Evolutionary conservation across 2,797 vertebrate species (phyloP).

Genomic region (Amblyopsis hoosieri): DNA sequence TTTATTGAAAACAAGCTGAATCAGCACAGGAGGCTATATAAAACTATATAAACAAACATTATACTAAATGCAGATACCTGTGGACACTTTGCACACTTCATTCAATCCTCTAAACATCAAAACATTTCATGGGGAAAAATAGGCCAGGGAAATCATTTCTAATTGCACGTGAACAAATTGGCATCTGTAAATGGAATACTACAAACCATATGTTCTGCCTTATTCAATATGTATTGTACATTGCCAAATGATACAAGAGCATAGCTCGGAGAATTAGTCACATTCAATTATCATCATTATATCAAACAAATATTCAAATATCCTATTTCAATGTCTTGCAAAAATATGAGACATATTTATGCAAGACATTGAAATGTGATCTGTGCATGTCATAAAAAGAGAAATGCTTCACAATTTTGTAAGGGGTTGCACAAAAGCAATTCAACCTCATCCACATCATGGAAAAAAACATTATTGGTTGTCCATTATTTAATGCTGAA

Average conservation of each 20-base stretch:
- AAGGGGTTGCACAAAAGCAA: slow-evolving; percentile 75
- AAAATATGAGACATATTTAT: too few species aligned
- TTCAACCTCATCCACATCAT: slow-evolving; percentile 47
- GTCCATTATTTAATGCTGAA: slow-evolving; percentile 40
- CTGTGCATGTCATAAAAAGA: slow-evolving; percentile 33
- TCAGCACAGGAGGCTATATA: not conserved
- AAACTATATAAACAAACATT: slow-evolving; percentile 37
- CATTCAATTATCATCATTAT: not conserved
- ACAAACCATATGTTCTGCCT: not conserved
- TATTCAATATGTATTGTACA: not conserved
- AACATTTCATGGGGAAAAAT: slow-evolving; percentile 42
- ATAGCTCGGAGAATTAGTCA: not conserved
- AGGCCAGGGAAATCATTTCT: slow-evolving; percentile 25
- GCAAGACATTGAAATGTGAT: slow-evolving; percentile 21
- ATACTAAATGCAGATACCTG: slow-evolving; percentile 18
- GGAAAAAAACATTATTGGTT: slow-evolving; percentile 33
- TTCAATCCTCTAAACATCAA: slow-evolving; percentile 50
- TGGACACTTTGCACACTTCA: slow-evolving; percentile 52
- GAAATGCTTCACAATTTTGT: slow-evolving; percentile 54
- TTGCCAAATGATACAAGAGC: slow-evolving; percentile 17
- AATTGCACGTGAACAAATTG: slow-evolving; percentile 25
- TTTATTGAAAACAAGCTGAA: slow-evolving; percentile 62
- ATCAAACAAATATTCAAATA: slow-evolving; percentile 5
- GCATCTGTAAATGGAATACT: slow-evolving; percentile 46
- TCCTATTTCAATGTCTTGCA: too few species aligned